Base-by-base conservation (phyloP, 2,888 invertebrate genomes). In the Drosophila maculinotata region DNA sequence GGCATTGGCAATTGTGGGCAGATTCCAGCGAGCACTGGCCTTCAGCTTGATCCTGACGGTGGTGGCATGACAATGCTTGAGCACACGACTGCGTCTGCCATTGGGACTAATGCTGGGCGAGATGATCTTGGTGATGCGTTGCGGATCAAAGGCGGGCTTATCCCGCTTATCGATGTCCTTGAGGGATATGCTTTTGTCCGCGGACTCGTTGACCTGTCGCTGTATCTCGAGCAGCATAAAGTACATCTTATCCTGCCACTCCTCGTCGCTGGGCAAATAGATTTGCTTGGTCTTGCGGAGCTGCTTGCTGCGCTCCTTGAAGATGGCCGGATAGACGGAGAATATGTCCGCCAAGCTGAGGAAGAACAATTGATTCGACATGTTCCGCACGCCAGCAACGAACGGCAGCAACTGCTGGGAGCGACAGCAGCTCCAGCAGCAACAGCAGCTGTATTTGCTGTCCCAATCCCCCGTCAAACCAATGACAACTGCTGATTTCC, bases 321-420 rank as follows among this genome's bases (percentile, higher is more conserved):
- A 92, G 1, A 95, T 91, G 79, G 93, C 93, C 0, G 95, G 94
- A 83, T 95, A 94, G 5, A 94, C 93, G 12, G 93, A 93, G 87
- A 95, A 95, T 38, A 95, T 92, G 83, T 94, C 90, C 14, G 91
- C 91, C 60, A 90, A 79, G 51, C 90, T 90, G 38, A 91, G 82
- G 58, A 91, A 89, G 64, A 91, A 91, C 10, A 92, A 71, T 54
- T 91, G 89, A 72, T 89, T 90, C 33, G 90, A 68, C 91, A 91
- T 90, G 23, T 9, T 39, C 69, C 63, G 60, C 45, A 53, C 69
- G 66, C 69, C 42, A 53, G 54, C 64, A 65, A 49, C 52, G 69
- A 77, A 72, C 66, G 62, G 45, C 65, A 68, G 57, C 60, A 72
- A 69, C 67, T 76, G 75, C 47, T 42, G n/a, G n/a, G 17, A 7